Conservation (phyloP, 1,140 invertebrate species). For the Chymomyza costata region DNA sequence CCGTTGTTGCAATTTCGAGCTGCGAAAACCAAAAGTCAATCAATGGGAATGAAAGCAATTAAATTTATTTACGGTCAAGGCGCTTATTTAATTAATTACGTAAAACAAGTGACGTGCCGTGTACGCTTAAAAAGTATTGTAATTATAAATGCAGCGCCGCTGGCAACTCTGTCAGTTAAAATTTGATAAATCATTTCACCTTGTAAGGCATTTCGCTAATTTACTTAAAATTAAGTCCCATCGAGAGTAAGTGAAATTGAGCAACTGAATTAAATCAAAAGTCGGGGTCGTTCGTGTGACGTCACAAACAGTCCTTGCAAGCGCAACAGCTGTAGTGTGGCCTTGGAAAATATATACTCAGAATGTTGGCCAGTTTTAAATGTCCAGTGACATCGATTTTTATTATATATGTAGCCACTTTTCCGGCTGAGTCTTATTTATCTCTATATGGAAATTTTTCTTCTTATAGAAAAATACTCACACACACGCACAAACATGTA, state of each 20-base stretch:
- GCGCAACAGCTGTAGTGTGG: conserved; percentile 21
- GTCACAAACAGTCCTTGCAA: too few relatives aligned
- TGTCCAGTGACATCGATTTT: conserved; percentile 63
- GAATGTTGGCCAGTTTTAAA: conserved; percentile 39
- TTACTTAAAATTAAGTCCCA: too few relatives aligned
- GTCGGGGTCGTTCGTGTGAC: too few relatives aligned
- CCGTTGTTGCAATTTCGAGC: background rate
- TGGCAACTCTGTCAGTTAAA: too few relatives aligned
- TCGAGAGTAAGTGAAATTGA: too few relatives aligned
- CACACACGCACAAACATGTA: conserved; percentile 7
- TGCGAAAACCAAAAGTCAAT: conserved; percentile 57
- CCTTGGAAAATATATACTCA: conserved; percentile 39
- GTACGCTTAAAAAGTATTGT: conserved; percentile 50
- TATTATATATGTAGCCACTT: too few relatives aligned
- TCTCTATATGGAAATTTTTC: conserved; percentile 67
- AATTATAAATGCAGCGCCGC: conserved; percentile 62
- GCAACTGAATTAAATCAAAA: conserved; percentile 65
- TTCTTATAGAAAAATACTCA: conserved; percentile 24
- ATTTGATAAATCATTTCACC: too few relatives aligned
- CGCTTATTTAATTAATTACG: conserved; percentile 69
- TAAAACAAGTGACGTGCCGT: conserved; percentile 32
- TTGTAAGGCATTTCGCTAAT: too few relatives aligned
- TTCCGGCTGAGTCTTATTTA: conserved; percentile 43
- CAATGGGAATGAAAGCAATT: conserved; percentile 54
- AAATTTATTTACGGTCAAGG: conserved; percentile 63